Evolutionary conservation across 2,797 vertebrate species (phyloP).

Genomic region (Chelon labrosus): DNA sequence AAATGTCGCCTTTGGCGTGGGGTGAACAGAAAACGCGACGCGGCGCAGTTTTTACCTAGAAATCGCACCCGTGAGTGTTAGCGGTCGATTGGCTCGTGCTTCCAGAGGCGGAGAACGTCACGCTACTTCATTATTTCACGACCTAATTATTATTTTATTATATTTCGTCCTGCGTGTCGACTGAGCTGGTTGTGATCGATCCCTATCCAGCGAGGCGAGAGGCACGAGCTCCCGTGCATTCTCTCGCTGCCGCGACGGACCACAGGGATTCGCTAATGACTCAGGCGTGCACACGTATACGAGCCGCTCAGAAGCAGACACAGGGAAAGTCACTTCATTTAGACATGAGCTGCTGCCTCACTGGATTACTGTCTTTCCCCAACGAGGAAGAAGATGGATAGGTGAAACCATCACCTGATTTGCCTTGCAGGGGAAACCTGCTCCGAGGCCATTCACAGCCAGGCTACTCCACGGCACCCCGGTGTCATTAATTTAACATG

Average conservation of each 20-base stretch:
- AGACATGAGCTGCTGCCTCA: constrained; percentile 53
- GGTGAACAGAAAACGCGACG: neutral
- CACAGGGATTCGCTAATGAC: constrained; percentile 58
- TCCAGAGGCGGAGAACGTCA: neutral
- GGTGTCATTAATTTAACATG: constrained; percentile 62
- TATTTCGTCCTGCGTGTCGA: constrained; percentile 7
- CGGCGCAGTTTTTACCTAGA: neutral
- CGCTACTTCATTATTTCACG: neutral
- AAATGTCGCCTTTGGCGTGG: neutral
- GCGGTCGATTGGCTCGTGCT: neutral
- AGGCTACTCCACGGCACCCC: constrained; percentile 34
- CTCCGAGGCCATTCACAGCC: constrained; percentile 44
- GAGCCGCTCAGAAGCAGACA: constrained; percentile 4
- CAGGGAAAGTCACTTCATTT: constrained; percentile 67
- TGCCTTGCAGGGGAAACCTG: constrained; percentile 53
- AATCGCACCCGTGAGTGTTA: neutral
- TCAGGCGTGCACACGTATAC: neutral
- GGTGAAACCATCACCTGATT: constrained; percentile 61
- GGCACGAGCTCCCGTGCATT: constrained; percentile 26
- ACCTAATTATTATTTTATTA: neutral
- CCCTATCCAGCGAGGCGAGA: constrained; percentile 1
- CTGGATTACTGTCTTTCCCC: constrained; percentile 44
- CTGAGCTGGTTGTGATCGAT: constrained; percentile 20
- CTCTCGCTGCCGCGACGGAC: constrained; percentile 36
- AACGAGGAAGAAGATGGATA: constrained; percentile 31